These are phyloP conservation scores for Motacilla alba DNA, from an alignment of 2,113 vertebrate species.

Conservation along the genomic window DNA sequence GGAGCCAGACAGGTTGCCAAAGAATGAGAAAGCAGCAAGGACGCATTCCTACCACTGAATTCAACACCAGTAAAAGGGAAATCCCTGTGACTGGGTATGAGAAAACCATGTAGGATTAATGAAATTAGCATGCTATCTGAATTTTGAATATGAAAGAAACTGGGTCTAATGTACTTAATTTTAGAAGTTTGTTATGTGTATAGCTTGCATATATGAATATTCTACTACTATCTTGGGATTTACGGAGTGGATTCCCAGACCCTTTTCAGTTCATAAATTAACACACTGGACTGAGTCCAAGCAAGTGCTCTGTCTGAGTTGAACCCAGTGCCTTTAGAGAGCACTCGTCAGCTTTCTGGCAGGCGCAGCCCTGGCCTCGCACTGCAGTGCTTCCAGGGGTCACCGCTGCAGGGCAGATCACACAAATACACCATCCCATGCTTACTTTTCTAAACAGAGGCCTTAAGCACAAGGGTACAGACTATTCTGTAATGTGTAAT, in stretches of 20 bases:
- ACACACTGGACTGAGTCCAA: neutral
- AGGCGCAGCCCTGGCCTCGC: neutral
- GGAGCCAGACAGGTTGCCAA: neutral
- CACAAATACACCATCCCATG: neutral
- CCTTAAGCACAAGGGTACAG: neutral
- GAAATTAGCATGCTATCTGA: neutral
- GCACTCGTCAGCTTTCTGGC: neutral
- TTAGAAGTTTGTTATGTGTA: neutral
- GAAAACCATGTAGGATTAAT: neutral
- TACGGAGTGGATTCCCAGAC: neutral
- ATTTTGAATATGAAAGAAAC: neutral
- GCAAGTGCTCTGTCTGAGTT: neutral
- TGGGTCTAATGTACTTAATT: neutral
- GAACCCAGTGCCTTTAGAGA: neutral
- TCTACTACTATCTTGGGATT: neutral
- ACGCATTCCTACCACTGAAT: neutral
- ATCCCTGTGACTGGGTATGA: neutral
- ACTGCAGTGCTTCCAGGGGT: neutral
- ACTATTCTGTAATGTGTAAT: neutral
- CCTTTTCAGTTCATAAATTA: conserved; percentile 21
- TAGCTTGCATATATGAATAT: neutral
- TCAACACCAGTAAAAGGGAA: neutral
- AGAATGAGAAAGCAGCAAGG: neutral
- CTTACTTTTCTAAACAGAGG: conserved; percentile 6
- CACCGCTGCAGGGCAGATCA: neutral